A percentile compares a stretch with the other conserved stretches of the same genome.
phyloP scores from a whole-genome alignment of 2,797 vertebrate species.

The Myotis myotis region DNA sequence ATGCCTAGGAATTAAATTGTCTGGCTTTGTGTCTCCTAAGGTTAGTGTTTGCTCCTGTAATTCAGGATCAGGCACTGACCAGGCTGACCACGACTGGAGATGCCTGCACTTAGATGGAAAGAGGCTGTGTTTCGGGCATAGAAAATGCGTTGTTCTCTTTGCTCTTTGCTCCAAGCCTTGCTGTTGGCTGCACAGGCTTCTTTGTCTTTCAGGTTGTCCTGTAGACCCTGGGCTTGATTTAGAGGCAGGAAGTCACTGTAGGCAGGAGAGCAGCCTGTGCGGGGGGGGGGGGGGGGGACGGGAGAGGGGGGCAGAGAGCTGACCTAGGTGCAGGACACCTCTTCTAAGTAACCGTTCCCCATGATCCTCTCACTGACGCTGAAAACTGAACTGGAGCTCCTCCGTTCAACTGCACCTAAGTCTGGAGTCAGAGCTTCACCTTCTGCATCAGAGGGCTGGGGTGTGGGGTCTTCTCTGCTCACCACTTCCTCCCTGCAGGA shows the following conservation, averaged over 20 bases:
- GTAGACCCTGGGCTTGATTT: background rate
- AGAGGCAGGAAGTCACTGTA: slow-evolving; percentile 45
- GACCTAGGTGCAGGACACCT: background rate
- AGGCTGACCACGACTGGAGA: background rate
- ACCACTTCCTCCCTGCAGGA: slow-evolving; percentile 66
- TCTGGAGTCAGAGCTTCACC: slow-evolving; percentile 56
- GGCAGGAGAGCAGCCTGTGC: background rate
- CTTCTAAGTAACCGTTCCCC: background rate
- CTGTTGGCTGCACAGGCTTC: background rate
- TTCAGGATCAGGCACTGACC: background rate
- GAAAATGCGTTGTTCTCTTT: background rate
- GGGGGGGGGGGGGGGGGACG: no score
- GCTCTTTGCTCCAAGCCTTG: background rate
- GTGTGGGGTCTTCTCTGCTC: background rate
- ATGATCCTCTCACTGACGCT: background rate
- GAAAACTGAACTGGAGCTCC: background rate
- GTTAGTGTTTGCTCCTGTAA: background rate
- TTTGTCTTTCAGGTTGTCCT: background rate
- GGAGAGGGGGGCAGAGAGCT: no score
- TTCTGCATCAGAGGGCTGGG: background rate
- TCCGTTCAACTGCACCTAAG: background rate
- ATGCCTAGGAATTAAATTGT: background rate
- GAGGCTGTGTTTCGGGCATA: background rate
- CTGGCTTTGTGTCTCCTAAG: background rate
- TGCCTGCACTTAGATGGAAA: background rate